phyloP scores from a whole-genome alignment of 2,888 invertebrate genomes.

The Drosophila algonquin region DNA sequence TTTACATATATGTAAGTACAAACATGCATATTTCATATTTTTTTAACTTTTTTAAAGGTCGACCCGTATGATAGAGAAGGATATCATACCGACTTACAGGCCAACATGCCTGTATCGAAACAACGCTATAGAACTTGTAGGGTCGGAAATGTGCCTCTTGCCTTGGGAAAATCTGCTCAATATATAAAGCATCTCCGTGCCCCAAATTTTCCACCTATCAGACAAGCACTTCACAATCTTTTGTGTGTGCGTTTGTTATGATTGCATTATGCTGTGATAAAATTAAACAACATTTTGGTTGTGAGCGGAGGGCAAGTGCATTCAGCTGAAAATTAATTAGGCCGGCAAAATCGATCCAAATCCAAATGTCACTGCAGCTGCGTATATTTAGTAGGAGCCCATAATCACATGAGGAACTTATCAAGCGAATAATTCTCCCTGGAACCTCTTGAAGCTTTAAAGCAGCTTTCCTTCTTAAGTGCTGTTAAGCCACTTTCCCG shows the following conservation, averaged over 20 bases:
- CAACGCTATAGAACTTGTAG: too few relatives aligned
- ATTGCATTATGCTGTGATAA: slow-evolving; percentile 37
- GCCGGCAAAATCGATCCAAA: slow-evolving; percentile 39
- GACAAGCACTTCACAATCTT: background rate
- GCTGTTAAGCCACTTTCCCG: slow-evolving; percentile 31
- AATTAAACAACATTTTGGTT: slow-evolving; percentile 38
- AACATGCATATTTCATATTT: too few relatives aligned
- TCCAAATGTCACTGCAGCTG: slow-evolving; percentile 21
- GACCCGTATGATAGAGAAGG: too few relatives aligned
- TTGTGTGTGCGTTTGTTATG: background rate
- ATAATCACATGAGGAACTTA: background rate
- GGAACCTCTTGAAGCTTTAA: slow-evolving; percentile 26
- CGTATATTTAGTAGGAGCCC: slow-evolving; percentile 9
- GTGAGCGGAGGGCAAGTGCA: slow-evolving; percentile 38
- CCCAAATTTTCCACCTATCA: too few relatives aligned
- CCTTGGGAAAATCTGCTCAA: too few relatives aligned
- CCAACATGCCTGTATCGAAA: too few relatives aligned
- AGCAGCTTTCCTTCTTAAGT: slow-evolving; percentile 21
- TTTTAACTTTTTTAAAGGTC: too few relatives aligned
- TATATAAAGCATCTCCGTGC: too few relatives aligned
- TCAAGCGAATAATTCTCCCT: slow-evolving; percentile 11
- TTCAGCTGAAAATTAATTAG: slow-evolving; percentile 62
- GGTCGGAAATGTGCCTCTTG: too few relatives aligned
- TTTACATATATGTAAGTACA: too few relatives aligned
- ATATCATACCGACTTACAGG: too few relatives aligned